Evolutionary conservation across 35 echinoderm and acorn worm genomes (phyloP), one percentile per base, ranked within the genome.

Genomic region (Ptychodera flava): DNA sequence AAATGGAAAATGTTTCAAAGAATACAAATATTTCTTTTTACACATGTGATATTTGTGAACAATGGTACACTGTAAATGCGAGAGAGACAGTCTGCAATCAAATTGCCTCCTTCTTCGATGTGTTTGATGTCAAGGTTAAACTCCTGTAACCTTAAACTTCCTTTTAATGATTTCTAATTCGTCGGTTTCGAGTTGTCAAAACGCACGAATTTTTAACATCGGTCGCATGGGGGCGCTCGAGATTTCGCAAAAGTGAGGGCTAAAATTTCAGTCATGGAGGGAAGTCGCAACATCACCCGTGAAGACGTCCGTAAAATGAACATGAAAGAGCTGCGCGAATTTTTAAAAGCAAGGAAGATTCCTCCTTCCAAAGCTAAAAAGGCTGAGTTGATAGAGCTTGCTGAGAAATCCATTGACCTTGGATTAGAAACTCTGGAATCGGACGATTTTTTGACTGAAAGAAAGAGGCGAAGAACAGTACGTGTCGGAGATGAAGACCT

Each of bases 381-480:
- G 30, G 87, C 34, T 33, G 87, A 88, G 34, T 33, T 89, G 33
- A 6, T 89, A 79, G 52, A 37, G 81, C 30, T 89, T 29, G 80
- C 37, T 16, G 33, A 82, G 82, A 89, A 82, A 31, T 78, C 79
- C 6, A 34, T 64, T 22, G 75, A 89, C 32, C 79, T 82, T 1
- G 80, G 81, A 29, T 1, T 33, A 35, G 87, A 82, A 82, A 82
- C 28, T 30, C 78, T 82, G 37, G 36, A 35, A 82, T 82, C 36
- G 37, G 87, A 89, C 36, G 78, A 89, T 78, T 78, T 82, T 81
- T 15, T 30, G 38, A 82, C 78, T 32, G 87, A 89, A 78, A 34
- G 87, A 64, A 89, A 89, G 80, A 78, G 87, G 81, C 33, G 80
- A 32, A 6, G 45, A 64, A 64, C 22, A 64, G 45, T 64, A 22